A percentile compares a stretch with the other conserved stretches of the same genome.
phyloP scores from a whole-genome alignment of 2,888 invertebrate species.

The Julus scandinavius region DNA sequence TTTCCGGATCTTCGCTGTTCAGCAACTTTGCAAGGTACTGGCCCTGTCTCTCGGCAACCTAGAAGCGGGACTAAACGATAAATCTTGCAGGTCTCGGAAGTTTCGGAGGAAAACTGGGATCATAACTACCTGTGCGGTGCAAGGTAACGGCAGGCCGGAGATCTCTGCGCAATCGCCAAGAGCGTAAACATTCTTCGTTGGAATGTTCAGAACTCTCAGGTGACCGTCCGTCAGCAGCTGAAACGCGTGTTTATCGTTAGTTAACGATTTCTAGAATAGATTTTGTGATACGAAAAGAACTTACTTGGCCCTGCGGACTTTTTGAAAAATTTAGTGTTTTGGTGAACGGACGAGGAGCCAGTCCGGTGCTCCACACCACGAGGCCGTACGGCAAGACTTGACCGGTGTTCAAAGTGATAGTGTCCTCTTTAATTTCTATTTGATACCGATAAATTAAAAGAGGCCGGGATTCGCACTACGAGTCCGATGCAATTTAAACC shows the following conservation, averaged over 20 bases:
- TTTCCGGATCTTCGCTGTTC: constrained; percentile 58
- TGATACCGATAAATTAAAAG: background rate
- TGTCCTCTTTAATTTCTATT: constrained; percentile 62
- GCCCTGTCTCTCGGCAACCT: constrained; percentile 67
- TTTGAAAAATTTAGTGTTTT: constrained; percentile 62
- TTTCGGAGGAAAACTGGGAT: background rate
- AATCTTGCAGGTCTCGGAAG: background rate
- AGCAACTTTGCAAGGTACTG: constrained; percentile 64
- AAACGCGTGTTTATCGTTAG: background rate
- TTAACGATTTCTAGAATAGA: background rate
- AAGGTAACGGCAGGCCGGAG: constrained; percentile 63
- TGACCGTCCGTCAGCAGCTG: constrained; percentile 64
- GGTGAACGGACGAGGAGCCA: constrained; percentile 65
- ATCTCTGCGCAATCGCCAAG: constrained; percentile 67
- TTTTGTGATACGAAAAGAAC: constrained; percentile 34
- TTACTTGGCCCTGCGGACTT: constrained; percentile 65
- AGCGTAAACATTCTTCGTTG: constrained; percentile 63
- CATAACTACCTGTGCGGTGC: constrained; percentile 66
- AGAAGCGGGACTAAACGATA: constrained; percentile 5
- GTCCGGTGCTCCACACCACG: constrained; percentile 67
- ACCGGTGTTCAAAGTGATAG: constrained; percentile 64
- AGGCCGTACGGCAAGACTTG: constrained; percentile 65
- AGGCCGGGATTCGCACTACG: background rate
- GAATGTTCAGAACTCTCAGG: constrained; percentile 63
- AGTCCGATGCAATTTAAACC: background rate